Evolutionary conservation across 2,888 invertebrate genomes (phyloP), one percentile per base, ranked within the genome.

Genomic region (Parnassius apollo): DNA sequence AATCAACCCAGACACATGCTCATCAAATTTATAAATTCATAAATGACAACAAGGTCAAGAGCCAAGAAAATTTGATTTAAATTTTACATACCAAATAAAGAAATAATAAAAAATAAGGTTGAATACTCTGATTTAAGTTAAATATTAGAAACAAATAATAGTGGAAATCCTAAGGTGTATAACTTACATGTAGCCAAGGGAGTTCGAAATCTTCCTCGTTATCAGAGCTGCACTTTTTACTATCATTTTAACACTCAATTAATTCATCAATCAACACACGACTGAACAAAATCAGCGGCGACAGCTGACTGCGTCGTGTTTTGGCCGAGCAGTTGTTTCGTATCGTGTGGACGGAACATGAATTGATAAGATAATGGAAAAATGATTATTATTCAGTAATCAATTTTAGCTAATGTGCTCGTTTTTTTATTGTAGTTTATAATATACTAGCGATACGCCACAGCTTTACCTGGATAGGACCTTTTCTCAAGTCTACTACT

Each of bases 231-330:
- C 55, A 13, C 45, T 18, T 56, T 61, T 61, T 25, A 44, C 51
- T 42, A 61, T 56, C 61, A 61, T 61, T 7, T 51, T 61, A 22
- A 46, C 54, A 51, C 22, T 49, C 13, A 13, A 13, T n/a, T 7
- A 46, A n/a, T 46, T n/a, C 12, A 12, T 48, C 11, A 18, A 35
- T 50, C 50, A 12, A 42, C 10, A 10, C 49, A 55, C 61, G 35
- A 61, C 56, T 44, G 11, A 50, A 44, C 50, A 45, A 56, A 18
- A 57, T 13, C 13, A 35, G 13, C 44, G 48, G 25, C 48, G 9
- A 48, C 9, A n/a, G 13, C 35, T 22, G 13, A 57, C 48, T 57
- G 49, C 8, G 48, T 10, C 4, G 18, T n/a, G 46, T n/a, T 35
- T 35, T 35, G 35, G 7, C 4, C 35, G 7, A 35, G 4, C 44